Percentiles rank a stretch among this genome's conserved stretches.
phyloP scores from a whole-genome alignment of 2,113 vertebrate species.

The Cottus gobio region DNA sequence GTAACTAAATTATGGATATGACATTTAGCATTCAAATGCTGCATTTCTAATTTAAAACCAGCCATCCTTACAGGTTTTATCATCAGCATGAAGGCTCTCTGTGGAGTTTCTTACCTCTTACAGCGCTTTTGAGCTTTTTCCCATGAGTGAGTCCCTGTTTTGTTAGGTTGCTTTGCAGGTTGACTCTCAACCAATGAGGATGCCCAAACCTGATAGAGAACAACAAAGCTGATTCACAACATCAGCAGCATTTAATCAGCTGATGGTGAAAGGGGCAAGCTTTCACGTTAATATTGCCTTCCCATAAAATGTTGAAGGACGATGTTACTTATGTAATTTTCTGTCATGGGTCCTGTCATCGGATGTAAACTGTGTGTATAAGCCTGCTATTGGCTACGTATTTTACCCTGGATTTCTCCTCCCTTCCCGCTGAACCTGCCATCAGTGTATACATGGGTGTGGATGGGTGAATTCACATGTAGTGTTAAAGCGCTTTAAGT shows the following conservation, averaged over 20 bases:
- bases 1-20: not conserved
- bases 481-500: too few species aligned
- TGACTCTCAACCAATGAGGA: not conserved
- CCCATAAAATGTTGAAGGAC: not conserved
- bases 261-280: too few species aligned
- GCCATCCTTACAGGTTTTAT: not conserved
- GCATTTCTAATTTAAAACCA: not conserved
- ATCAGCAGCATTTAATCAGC: too few species aligned
- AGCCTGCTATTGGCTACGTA: too few species aligned
- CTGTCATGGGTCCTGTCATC: not conserved
- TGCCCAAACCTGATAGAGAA: constrained; percentile 11
- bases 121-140: not conserved
- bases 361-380: too few species aligned
- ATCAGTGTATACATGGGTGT: too few species aligned
- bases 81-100: not conserved
- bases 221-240: not conserved
- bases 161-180: not conserved
- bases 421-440: too few species aligned
- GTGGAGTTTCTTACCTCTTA: not conserved
- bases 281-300: not conserved
- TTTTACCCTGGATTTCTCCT: too few species aligned
- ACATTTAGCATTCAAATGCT: not conserved
- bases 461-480: too few species aligned
- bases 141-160: not conserved
- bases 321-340: not conserved